Base-by-base conservation (phyloP, 2,888 invertebrate genomes). In the Caenorhabditis wallacei region DNA sequence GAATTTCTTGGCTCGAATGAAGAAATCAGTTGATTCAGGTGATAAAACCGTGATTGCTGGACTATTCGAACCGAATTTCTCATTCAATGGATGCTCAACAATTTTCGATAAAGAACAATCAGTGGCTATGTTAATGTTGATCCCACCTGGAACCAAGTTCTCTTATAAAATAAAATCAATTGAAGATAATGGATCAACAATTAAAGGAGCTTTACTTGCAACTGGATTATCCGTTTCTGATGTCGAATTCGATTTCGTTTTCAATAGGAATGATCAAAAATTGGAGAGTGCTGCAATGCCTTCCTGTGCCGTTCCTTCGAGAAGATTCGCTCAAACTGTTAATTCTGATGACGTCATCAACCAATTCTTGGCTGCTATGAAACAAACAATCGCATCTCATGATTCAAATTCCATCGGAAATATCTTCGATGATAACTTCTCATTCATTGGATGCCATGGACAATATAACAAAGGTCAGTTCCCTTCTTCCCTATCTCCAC, bases 201-300 rank as follows among this genome's bases (percentile, higher is more conserved):
- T 63, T 26, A 46, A 63, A 18, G 43, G n/a, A 4, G 5, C n/a
- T 10, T 43, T 46, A 5, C 2, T 16, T 0, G 43, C 16, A 0
- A 24, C 16, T 16, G 46, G 63, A 46, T 26, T 63, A 10, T 2
- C 5, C 1, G 26, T 2, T 1, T 2, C 26, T 10, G 26, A 5
- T 16, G 13, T 26, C 46, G 26, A 26, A 16, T 24, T 24, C n/a
- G 63, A 46, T 4, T 63, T 63, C 26, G 8, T 46, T 24, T 26
- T 63, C n/a, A 46, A 63, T 26, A 63, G 26, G n/a, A 13, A n/a
- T 16, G 43, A 26, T n/a, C 46, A 63, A 46, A 43, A 63, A n/a
- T 46, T 63, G 46, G 26, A 63, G n/a, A n/a, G 24, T n/a, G 63
- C 46, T 26, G n/a, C 3, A 10, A 11, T 46, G 1, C 61, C 24